A percentile compares a stretch with the other conserved stretches of the same genome.
These are phyloP conservation scores for Chaetura pelagica DNA, from an alignment of 2,113 vertebrate species.

Conservation along the genomic window DNA sequence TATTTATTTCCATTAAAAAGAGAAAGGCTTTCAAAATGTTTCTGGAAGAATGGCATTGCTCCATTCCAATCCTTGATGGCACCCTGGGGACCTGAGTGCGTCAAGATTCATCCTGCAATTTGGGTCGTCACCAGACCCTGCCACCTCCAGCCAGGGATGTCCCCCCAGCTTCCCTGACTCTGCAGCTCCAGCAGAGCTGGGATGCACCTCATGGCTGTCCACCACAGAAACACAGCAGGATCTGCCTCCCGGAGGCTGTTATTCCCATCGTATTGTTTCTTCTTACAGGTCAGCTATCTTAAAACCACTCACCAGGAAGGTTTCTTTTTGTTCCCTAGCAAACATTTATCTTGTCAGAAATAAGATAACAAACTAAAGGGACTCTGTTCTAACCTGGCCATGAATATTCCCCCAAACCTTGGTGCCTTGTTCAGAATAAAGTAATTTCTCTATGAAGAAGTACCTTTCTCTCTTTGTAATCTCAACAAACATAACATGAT, in stretches of 20 bases:
- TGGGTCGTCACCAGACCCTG: background rate
- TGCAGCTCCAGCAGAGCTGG: background rate
- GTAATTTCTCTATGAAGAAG: background rate
- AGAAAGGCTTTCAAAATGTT: background rate
- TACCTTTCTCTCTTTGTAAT: background rate
- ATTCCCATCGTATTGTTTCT: accelerated
- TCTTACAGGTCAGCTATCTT: background rate
- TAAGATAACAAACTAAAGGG: background rate
- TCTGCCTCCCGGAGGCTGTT: background rate
- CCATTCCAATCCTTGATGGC: background rate
- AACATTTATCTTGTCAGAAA: background rate
- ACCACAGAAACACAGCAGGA: background rate
- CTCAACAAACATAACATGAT: background rate
- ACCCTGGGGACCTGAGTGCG: accelerated
- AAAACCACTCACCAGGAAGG: background rate
- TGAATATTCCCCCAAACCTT: background rate
- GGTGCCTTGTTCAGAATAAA: background rate
- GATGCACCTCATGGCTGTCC: background rate
- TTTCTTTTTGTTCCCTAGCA: background rate
- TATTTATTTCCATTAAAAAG: background rate
- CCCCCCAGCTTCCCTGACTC: no score
- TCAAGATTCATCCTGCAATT: accelerated
- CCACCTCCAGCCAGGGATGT: accelerated
- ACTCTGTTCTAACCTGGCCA: background rate
- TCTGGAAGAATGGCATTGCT: background rate